phyloP scores from a whole-genome alignment of 2,888 invertebrate genomes.

The Drosophila helvetica region DNA sequence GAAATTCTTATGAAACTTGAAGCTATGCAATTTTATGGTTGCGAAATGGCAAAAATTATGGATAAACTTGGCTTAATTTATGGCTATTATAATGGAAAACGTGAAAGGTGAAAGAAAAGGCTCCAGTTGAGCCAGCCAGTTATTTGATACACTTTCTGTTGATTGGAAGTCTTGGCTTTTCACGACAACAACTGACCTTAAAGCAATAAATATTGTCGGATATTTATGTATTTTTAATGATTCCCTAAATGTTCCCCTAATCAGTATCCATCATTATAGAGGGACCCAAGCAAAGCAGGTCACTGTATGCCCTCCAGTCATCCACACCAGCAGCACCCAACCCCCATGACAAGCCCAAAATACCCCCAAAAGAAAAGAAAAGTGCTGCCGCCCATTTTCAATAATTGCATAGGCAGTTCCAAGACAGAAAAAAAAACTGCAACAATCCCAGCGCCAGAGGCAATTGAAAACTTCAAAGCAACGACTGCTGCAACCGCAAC shows the following conservation, averaged over 20 bases:
- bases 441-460: constrained; percentile 22
- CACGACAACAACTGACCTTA: too few relatives aligned
- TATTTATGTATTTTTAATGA: constrained; percentile 20
- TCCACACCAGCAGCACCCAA: constrained; percentile 17
- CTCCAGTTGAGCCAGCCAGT: not conserved
- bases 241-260: too few relatives aligned
- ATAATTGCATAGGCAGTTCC: constrained; percentile 54
- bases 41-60: constrained; percentile 31
- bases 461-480: constrained; percentile 43
- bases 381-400: constrained; percentile 52
- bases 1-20: constrained; percentile 54
- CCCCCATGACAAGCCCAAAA: constrained; percentile 14
- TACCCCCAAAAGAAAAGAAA: constrained; percentile 27
- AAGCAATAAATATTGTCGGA: not conserved
- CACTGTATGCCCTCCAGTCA: constrained; percentile 31
- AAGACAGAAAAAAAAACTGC: constrained; percentile 25
- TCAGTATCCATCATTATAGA: too few relatives aligned
- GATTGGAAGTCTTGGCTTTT: not conserved
- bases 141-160: constrained; percentile 13
- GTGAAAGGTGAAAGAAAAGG: constrained; percentile 7
- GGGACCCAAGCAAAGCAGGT: constrained; percentile 13
- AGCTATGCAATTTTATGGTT: constrained; percentile 49
- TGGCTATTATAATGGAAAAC: constrained; percentile 44
- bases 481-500: constrained; percentile 38
- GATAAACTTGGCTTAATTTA: constrained; percentile 17